These are phyloP conservation scores for Liodrosophila aerea DNA, from an alignment of 2,888 invertebrate species.

Conservation along the genomic window DNA sequence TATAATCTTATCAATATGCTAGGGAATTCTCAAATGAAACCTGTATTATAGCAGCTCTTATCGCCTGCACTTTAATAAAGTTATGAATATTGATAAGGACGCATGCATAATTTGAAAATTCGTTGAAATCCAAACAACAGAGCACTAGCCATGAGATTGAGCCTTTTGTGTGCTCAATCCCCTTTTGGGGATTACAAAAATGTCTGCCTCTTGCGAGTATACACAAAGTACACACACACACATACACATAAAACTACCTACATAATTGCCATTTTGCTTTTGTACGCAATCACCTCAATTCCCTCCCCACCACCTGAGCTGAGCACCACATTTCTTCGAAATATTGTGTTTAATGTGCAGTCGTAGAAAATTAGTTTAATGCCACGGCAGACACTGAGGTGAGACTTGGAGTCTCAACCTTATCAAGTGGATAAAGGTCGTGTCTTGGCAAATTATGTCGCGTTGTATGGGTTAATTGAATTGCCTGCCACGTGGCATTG, in stretches of 20 bases:
- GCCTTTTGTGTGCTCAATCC: too few species aligned
- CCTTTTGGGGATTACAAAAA: constrained; percentile 62
- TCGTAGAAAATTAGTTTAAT: constrained; percentile 71
- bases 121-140: constrained; percentile 51
- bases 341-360: constrained; percentile 68
- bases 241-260: constrained; percentile 37
- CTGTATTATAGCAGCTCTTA: not conserved
- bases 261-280: constrained; percentile 45
- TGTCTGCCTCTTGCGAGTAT: not conserved
- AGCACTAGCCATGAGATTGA: constrained; percentile 52
- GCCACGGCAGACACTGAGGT: constrained; percentile 32
- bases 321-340: constrained; percentile 6
- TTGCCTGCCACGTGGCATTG: constrained; percentile 57
- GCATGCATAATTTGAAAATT: constrained; percentile 47
- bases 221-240: not conserved
- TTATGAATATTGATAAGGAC: constrained; percentile 72
- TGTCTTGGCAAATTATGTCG: constrained; percentile 60
- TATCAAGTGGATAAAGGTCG: constrained; percentile 41
- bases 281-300: not conserved
- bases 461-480: constrained; percentile 65
- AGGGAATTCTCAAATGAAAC: constrained; percentile 13
- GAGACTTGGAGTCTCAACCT: constrained; percentile 25
- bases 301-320: not conserved
- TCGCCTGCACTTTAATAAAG: constrained; percentile 36
- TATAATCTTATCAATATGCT: constrained; percentile 48